phyloP scores from a whole-genome alignment of 2,113 vertebrate genomes.

The Tetraodon nigroviridis region DNA sequence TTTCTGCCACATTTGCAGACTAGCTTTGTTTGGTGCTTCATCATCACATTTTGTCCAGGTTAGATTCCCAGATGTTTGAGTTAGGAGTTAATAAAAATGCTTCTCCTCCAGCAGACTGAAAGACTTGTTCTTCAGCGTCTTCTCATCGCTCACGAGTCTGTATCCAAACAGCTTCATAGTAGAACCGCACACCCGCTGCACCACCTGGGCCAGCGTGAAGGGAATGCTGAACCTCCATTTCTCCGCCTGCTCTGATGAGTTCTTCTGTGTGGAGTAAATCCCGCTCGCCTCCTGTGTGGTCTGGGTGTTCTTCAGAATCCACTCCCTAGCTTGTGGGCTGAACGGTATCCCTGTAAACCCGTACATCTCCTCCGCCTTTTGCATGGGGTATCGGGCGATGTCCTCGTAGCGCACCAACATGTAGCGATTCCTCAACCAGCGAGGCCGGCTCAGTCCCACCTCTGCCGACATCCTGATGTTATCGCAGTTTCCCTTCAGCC shows the following conservation, averaged over 20 bases:
- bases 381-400: constrained; percentile 84
- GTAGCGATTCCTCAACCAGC: constrained; percentile 86
- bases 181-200: constrained; percentile 85
- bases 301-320: constrained; percentile 90
- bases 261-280: constrained; percentile 91
- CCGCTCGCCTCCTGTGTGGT: constrained; percentile 73
- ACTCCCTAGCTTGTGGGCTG: constrained; percentile 83
- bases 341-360: constrained; percentile 85
- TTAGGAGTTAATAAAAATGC: constrained; percentile 37
- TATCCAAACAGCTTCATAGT: constrained; percentile 93
- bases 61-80: constrained; percentile 13
- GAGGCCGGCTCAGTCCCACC: constrained; percentile 82
- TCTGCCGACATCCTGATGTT: constrained; percentile 84
- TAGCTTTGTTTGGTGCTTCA: constrained; percentile 23
- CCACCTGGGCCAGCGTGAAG: constrained; percentile 88
- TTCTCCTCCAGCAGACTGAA: constrained; percentile 89
- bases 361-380: constrained; percentile 90
- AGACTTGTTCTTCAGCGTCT: constrained; percentile 82
- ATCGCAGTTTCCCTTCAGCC: constrained; percentile 87
- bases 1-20: constrained; percentile 16
- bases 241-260: constrained; percentile 92
- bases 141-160: constrained; percentile 77
- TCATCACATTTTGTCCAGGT: neutral
- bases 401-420: constrained; percentile 97
- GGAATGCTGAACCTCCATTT: constrained; percentile 93